Evolutionary conservation across 2,888 invertebrate genomes (phyloP).

Genomic region (Zelleria hepariella): DNA sequence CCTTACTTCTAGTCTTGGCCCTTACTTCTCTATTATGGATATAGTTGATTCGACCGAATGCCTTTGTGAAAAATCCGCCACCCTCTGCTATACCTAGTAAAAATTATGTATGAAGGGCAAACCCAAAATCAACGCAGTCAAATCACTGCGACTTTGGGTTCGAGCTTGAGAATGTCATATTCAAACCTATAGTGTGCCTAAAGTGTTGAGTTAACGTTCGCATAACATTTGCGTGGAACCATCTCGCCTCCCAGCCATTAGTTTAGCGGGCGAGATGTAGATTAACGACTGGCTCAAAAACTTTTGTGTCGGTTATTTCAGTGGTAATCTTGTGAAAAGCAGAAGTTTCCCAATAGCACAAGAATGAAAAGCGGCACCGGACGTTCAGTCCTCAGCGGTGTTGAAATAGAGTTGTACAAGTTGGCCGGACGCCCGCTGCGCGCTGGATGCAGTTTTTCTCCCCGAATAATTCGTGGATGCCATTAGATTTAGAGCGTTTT

Average conservation of each 20-base stretch:
- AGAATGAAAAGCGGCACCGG: constrained; percentile 23
- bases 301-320: not conserved
- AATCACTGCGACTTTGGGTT: too few species aligned
- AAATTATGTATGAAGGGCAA: too few species aligned
- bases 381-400: constrained; percentile 24
- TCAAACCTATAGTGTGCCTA: too few species aligned
- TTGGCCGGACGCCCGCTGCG: constrained; percentile 49
- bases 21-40: too few species aligned
- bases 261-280: not conserved
- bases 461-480: not conserved
- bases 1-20: too few species aligned
- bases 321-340: constrained; percentile 9
- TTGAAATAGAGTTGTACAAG: constrained; percentile 48
- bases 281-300: not conserved
- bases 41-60: too few species aligned
- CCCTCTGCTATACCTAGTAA: too few species aligned
- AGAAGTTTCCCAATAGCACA: constrained; percentile 11
- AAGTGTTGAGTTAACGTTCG: not conserved
- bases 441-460: constrained; percentile 28
- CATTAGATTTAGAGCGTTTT: not conserved
- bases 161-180: too few species aligned
- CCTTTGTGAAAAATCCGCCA: too few species aligned
- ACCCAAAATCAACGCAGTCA: too few species aligned
- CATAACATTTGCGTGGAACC: not conserved
- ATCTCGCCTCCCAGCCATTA: not conserved